Conservation (phyloP, 2,888 invertebrate genomes). For the Dolichopus griseipennis region DNA sequence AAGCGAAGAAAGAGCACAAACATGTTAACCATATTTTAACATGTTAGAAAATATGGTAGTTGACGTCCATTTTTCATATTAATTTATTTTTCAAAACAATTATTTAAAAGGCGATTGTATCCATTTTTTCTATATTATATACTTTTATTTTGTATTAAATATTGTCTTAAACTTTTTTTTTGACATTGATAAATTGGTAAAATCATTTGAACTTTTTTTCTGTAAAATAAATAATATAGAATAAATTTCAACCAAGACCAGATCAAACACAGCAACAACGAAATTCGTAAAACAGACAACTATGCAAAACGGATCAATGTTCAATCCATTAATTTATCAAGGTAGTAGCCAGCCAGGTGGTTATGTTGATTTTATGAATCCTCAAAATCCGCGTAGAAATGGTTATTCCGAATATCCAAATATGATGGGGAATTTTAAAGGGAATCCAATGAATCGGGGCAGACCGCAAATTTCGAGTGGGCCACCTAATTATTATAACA, state of each 20-base stretch:
- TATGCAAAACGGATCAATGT: neutral
- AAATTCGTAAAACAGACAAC: neutral
- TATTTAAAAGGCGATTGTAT: too few relatives aligned
- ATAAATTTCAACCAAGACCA: neutral
- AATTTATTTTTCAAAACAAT: too few relatives aligned
- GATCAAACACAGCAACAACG: neutral
- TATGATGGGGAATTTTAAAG: neutral
- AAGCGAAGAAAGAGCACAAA: too few relatives aligned
- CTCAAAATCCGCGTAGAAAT: neutral
- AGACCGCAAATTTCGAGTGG: neutral
- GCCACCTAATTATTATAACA: neutral
- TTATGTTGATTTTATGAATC: neutral
- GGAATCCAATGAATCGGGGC: neutral
- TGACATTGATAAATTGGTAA: too few relatives aligned
- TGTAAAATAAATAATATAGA: neutral
- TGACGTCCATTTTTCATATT: too few relatives aligned
- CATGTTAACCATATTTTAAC: too few relatives aligned
- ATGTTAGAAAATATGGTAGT: too few relatives aligned
- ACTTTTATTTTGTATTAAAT: too few relatives aligned
- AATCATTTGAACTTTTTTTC: too few relatives aligned
- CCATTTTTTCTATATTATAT: too few relatives aligned
- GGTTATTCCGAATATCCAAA: neutral
- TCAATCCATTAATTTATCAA: neutral
- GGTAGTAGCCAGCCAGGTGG: neutral
- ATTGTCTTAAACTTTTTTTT: too few relatives aligned